phyloP scores from a whole-genome alignment of 2,797 vertebrate species.

The Phoeniculus purpureus region DNA sequence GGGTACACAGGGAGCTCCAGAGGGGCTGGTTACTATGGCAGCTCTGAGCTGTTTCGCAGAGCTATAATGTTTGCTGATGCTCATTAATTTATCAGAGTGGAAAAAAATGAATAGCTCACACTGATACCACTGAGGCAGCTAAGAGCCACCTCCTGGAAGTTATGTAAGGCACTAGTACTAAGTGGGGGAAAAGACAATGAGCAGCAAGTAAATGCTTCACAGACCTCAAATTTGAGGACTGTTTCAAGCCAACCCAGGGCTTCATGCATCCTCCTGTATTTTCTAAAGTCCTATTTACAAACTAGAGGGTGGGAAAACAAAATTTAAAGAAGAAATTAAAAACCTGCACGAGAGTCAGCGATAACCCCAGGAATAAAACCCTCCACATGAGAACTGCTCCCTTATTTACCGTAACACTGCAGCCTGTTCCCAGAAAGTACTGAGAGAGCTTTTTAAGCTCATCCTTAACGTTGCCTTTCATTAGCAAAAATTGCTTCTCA shows the following conservation, averaged over 20 bases:
- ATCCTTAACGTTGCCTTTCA: conserved; percentile 40
- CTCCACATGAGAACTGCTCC: conserved; percentile 4
- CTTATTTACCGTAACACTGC: conserved; percentile 52
- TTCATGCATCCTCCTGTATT: background rate
- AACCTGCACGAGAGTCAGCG: background rate
- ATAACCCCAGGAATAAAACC: conserved; percentile 23
- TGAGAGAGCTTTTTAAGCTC: conserved; percentile 46
- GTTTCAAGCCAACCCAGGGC: background rate
- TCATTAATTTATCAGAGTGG: conserved; percentile 69
- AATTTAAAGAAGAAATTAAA: background rate
- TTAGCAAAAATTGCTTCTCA: conserved; percentile 46
- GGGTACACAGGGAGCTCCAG: background rate
- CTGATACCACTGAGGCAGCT: conserved; percentile 25
- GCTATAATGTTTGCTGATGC: conserved; percentile 59
- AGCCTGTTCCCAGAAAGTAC: conserved; percentile 42
- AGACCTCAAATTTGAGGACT: background rate
- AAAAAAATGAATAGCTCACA: conserved; percentile 39
- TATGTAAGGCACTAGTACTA: background rate
- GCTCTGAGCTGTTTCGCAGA: conserved; percentile 40
- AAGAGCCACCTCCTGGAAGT: conserved; percentile 1
- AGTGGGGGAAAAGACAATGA: background rate
- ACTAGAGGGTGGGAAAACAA: background rate
- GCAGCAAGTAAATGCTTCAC: background rate
- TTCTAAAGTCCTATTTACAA: background rate
- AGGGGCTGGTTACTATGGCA: conserved; percentile 58